A percentile compares a stretch with the other conserved stretches of the same genome.
These are phyloP conservation scores for Psittacula cyanocephala DNA, from an alignment of 2,113 vertebrate genomes.

Conservation along the genomic window DNA sequence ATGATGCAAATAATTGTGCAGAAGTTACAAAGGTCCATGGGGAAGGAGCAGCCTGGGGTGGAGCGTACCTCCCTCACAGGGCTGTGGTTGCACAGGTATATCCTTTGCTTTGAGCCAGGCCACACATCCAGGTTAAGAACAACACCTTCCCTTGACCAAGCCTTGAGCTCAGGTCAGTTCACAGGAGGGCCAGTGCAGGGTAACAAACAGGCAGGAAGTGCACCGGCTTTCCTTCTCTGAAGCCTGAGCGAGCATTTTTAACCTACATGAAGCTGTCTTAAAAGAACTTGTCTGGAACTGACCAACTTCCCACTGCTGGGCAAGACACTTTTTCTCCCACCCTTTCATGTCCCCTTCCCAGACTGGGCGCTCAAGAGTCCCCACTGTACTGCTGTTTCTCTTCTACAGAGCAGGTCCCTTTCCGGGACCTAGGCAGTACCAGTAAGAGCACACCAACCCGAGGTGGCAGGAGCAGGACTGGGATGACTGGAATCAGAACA, in stretches of 20 bases:
- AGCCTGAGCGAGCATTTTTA: background rate
- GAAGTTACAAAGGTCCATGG: background rate
- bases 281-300: background rate
- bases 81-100: background rate
- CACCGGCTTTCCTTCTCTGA: background rate
- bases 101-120: background rate
- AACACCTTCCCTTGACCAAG: background rate
- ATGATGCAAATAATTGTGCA: background rate
- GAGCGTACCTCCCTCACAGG: background rate
- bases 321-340: background rate
- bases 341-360: background rate
- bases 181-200: background rate
- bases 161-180: background rate
- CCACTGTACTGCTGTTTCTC: background rate
- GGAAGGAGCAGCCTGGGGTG: background rate
- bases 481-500: background rate
- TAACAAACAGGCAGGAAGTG: background rate
- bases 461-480: background rate
- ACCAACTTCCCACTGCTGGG: background rate
- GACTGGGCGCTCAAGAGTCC: background rate
- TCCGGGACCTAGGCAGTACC: background rate
- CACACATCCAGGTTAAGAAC: background rate
- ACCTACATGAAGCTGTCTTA: background rate
- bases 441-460: accelerated
- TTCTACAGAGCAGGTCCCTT: background rate